These are phyloP conservation scores for Macroglossus sobrinus DNA, from an alignment of 2,113 vertebrate species.

Conservation along the genomic window DNA sequence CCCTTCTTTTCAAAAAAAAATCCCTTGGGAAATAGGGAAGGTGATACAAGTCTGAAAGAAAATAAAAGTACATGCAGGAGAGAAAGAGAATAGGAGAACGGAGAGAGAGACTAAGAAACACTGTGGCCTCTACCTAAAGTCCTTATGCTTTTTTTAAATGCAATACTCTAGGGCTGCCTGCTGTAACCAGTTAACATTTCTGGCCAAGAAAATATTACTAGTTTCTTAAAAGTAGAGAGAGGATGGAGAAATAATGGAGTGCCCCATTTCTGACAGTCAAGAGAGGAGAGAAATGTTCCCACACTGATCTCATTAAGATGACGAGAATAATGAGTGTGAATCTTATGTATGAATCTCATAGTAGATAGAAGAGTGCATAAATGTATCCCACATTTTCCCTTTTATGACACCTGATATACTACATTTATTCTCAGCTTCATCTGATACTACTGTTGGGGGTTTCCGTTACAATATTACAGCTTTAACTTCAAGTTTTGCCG, in stretches of 20 bases:
- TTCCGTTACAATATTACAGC: slow-evolving; percentile 49
- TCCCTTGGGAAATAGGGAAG: not conserved
- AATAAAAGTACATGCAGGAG: not conserved
- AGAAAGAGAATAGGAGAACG: not conserved
- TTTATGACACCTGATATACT: not conserved
- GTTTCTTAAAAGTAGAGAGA: slow-evolving; percentile 42
- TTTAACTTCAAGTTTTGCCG: slow-evolving; percentile 53
- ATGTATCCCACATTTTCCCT: not conserved
- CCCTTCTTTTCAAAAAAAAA: not conserved
- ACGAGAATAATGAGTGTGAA: slow-evolving; percentile 59
- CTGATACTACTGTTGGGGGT: not conserved
- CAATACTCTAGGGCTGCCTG: not conserved
- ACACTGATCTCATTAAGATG: slow-evolving; percentile 69
- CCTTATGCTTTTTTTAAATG: not conserved
- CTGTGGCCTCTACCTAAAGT: not conserved
- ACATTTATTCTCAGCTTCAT: slow-evolving; percentile 44
- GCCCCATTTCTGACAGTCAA: slow-evolving; percentile 44
- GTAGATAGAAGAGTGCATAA: slow-evolving; percentile 52
- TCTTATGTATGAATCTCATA: slow-evolving; percentile 46
- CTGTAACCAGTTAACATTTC: slow-evolving; percentile 25
- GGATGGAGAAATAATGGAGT: slow-evolving; percentile 38
- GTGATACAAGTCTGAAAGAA: slow-evolving; percentile 10
- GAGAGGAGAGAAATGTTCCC: slow-evolving; percentile 48
- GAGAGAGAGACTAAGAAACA: not conserved
- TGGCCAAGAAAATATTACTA: slow-evolving; percentile 11